Conservation (phyloP, 1,140 invertebrate species). For the Venturia canescens region DNA sequence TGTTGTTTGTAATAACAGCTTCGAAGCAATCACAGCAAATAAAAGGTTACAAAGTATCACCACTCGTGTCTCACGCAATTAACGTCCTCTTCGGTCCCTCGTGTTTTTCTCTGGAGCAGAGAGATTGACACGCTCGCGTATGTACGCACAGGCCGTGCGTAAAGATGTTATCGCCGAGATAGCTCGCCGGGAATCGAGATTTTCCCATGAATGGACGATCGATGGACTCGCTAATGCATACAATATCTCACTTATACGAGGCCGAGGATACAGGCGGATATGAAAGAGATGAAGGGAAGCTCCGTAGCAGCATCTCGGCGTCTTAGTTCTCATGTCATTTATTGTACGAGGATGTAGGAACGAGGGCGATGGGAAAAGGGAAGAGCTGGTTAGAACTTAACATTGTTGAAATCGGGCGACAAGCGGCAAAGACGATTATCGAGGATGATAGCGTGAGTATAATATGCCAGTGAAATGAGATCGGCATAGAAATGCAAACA, state of each 20-base stretch:
- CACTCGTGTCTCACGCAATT: background rate
- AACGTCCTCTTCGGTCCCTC: background rate
- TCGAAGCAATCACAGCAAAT: background rate
- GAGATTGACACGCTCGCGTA: constrained; percentile 1
- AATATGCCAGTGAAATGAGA: constrained; percentile 35
- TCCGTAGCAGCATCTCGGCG: constrained; percentile 1
- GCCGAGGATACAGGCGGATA: background rate
- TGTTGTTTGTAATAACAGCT: background rate
- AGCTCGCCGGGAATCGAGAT: constrained; percentile 36
- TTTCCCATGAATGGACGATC: constrained; percentile 43
- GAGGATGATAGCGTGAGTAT: constrained; percentile 30
- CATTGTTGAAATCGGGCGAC: constrained; percentile 31
- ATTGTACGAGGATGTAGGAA: background rate
- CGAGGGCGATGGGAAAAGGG: background rate
- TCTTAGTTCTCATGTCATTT: constrained; percentile 29
- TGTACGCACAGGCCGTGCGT: background rate
- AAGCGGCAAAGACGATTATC: constrained; percentile 34
- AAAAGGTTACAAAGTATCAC: constrained; percentile 8
- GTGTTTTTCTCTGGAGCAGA: background rate
- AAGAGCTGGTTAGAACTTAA: background rate
- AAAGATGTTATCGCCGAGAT: constrained; percentile 36
- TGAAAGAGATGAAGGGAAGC: background rate
- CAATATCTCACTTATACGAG: background rate
- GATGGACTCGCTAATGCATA: constrained; percentile 36
- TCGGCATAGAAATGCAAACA: background rate